A percentile compares a stretch with the other conserved stretches of the same genome.
Conservation (phyloP, 2,113 vertebrate species). For the Lepus timidus region DNA sequence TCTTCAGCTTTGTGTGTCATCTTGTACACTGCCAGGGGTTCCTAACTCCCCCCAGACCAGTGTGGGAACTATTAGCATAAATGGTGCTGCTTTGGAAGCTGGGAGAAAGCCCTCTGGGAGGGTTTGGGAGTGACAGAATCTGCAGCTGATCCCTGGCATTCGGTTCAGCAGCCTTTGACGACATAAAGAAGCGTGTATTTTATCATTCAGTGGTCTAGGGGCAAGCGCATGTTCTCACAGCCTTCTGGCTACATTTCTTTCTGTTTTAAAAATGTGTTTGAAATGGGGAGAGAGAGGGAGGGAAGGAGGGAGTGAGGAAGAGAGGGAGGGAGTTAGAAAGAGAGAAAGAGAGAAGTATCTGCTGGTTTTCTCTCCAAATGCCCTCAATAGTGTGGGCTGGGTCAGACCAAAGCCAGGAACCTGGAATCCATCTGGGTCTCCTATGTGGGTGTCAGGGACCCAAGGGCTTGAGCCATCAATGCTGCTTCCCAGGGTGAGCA, state of each 20-base stretch:
- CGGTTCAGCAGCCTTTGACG: not conserved
- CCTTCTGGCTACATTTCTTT: not conserved
- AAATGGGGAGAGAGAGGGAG: too few species aligned
- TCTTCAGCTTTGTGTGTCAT: not conserved
- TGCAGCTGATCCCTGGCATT: not conserved
- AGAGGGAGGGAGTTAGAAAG: too few species aligned
- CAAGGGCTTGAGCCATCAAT: too few species aligned
- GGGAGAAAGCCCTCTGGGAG: not conserved
- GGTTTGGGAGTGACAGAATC: not conserved
- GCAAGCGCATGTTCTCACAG: not conserved
- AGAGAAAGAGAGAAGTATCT: too few species aligned
- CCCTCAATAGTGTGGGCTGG: too few species aligned
- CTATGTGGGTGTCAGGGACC: too few species aligned
- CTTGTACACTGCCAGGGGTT: not conserved
- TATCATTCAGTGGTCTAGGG: not conserved
- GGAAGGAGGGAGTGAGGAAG: too few species aligned
- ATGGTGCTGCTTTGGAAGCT: not conserved
- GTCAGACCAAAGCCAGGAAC: too few species aligned
- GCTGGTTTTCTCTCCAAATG: too few species aligned
- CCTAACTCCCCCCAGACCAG: not conserved
- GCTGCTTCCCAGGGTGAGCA: too few species aligned
- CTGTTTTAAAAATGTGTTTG: too few species aligned
- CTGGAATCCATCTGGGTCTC: too few species aligned
- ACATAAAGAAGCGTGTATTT: not conserved
- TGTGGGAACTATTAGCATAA: not conserved